Conservation (phyloP, 2,888 invertebrate genomes). For the Augiades crinisus region DNA sequence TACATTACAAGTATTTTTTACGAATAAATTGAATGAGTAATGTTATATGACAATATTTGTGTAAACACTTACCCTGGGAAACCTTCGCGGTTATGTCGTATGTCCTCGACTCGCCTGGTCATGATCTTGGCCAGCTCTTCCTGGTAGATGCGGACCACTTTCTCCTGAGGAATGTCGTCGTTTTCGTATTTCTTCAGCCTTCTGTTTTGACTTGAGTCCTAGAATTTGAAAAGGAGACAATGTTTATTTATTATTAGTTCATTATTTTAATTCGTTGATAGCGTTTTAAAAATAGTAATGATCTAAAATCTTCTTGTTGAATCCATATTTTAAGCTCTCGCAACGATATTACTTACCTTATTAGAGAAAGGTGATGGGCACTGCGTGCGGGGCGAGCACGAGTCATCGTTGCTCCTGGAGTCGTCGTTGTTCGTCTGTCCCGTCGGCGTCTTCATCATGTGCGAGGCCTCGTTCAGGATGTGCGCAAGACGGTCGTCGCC, state of each 20-base stretch:
- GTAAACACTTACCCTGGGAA: slow-evolving; percentile 87
- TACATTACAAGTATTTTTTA: too few species aligned
- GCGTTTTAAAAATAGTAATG: too few species aligned
- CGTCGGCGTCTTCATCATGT: slow-evolving; percentile 88
- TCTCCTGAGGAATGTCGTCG: slow-evolving; percentile 97
- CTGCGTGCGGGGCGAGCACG: slow-evolving; percentile 88
- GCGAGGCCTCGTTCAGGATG: slow-evolving; percentile 95
- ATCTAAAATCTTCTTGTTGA: too few species aligned
- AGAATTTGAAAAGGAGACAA: slow-evolving; percentile 34
- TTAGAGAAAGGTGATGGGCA: slow-evolving; percentile 92
- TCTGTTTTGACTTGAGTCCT: slow-evolving; percentile 86
- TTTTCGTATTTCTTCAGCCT: slow-evolving; percentile 93
- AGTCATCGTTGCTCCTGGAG: slow-evolving; percentile 90
- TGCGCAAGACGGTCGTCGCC: slow-evolving; percentile 96
- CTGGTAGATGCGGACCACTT: slow-evolving; percentile 96
- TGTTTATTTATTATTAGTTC: too few species aligned
- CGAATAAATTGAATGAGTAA: too few species aligned
- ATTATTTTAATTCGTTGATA: too few species aligned
- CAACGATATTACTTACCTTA: slow-evolving; percentile 70
- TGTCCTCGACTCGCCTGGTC: slow-evolving; percentile 87
- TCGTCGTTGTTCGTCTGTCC: slow-evolving; percentile 74
- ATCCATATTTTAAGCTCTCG: too few species aligned
- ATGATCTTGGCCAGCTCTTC: slow-evolving; percentile 97
- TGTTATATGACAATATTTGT: too few species aligned
- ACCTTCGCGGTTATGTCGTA: slow-evolving; percentile 88